phyloP scores from a whole-genome alignment of 1,140 invertebrate genomes.

The Sarcophaga peregrina region DNA sequence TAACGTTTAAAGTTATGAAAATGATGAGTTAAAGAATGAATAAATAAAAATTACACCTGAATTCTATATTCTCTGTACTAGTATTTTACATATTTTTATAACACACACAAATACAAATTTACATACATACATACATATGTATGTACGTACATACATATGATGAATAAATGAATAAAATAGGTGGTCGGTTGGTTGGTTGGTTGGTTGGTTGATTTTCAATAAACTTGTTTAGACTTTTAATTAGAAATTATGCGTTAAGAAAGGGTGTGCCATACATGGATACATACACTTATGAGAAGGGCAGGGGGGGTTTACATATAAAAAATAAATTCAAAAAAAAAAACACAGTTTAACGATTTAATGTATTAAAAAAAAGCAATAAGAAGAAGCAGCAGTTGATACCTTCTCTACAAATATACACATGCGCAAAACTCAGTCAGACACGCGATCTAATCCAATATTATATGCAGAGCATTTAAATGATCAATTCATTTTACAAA shows the following conservation, averaged over 20 bases:
- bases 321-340: too few species aligned
- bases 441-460: not conserved
- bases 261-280: not conserved
- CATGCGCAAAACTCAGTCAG: not conserved
- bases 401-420: not conserved
- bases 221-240: slow-evolving; percentile 15
- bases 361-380: not conserved
- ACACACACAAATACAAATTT: not conserved
- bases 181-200: too few species aligned
- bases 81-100: not conserved
- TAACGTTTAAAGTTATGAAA: too few species aligned
- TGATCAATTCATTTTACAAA: not conserved
- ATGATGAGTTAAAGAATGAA: too few species aligned
- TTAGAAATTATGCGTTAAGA: slow-evolving; percentile 15
- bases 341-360: too few species aligned
- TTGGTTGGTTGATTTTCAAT: not conserved
- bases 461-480: not conserved
- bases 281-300: not conserved
- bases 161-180: too few species aligned
- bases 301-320: too few species aligned
- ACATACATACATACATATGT: not conserved
- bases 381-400: not conserved
- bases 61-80: not conserved
- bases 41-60: too few species aligned
- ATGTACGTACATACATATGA: too few species aligned